Evolutionary conservation across 2,113 vertebrate genomes (phyloP).

Genomic region (Nothobranchius furzeri): DNA sequence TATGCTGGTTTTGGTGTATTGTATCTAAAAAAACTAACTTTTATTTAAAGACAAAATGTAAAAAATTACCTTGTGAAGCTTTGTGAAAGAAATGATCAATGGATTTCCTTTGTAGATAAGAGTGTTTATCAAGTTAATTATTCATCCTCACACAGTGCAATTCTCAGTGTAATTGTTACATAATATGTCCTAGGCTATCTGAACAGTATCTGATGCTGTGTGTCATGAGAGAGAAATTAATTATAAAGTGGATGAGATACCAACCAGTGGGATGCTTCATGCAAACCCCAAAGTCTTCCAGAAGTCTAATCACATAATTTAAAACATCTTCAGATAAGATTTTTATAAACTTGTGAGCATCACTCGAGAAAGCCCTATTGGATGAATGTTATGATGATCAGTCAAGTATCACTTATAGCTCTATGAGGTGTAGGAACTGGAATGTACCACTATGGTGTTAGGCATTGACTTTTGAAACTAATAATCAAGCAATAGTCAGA

Average conservation of each 20-base stretch:
- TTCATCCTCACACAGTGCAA: constrained; percentile 30
- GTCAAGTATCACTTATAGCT: constrained; percentile 20
- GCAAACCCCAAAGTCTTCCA: constrained; percentile 55
- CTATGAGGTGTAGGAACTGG: constrained; percentile 21
- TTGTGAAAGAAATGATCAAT: constrained; percentile 6
- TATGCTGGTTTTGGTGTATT: background rate
- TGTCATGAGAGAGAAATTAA: constrained; percentile 53
- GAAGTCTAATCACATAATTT: constrained; percentile 63
- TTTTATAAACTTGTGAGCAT: constrained; percentile 61
- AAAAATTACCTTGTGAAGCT: constrained; percentile 4
- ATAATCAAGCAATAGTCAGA: background rate
- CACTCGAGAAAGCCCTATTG: constrained; percentile 50
- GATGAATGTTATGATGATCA: constrained; percentile 20
- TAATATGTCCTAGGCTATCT: constrained; percentile 58
- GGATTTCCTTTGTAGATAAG: constrained; percentile 10
- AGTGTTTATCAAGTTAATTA: constrained; percentile 47
- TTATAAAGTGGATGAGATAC: constrained; percentile 69
- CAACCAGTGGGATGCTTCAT: constrained; percentile 49
- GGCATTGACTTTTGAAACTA: background rate
- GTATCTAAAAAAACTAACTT: background rate
- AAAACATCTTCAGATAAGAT: constrained; percentile 65
- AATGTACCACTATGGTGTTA: constrained; percentile 9
- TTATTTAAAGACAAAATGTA: background rate
- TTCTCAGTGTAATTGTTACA: constrained; percentile 48
- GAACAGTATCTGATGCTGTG: constrained; percentile 41